Conservation (phyloP, 2,113 vertebrate species). For the Seriola rivoliana region DNA sequence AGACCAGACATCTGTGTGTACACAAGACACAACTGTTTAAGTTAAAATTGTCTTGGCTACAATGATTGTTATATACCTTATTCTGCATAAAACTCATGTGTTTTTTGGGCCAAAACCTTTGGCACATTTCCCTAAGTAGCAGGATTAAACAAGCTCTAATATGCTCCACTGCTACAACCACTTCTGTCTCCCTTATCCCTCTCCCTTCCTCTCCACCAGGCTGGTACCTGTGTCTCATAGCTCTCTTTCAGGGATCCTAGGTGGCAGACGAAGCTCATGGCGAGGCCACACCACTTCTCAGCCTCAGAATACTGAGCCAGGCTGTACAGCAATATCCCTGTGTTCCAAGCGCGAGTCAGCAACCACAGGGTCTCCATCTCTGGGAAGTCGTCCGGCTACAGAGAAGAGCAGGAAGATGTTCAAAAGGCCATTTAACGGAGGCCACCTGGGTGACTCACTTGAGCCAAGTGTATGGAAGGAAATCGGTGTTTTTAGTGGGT, state of each 20-base stretch:
- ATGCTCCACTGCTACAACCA: conserved; percentile 8
- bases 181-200: conserved; percentile 4
- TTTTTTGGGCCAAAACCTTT: background rate
- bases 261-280: conserved; percentile 88
- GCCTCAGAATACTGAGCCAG: conserved; percentile 85
- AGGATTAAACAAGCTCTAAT: conserved; percentile 2
- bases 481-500: conserved; percentile 23
- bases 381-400: conserved; percentile 85
- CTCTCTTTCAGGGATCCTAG: conserved; percentile 88
- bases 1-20: conserved; percentile 87
- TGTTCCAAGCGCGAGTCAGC: conserved; percentile 94
- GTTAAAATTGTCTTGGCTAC: background rate
- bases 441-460: conserved; percentile 52
- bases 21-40: conserved; percentile 36
- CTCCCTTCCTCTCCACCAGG: background rate
- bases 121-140: background rate
- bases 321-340: conserved; percentile 88
- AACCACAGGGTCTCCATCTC: conserved; percentile 92
- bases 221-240: conserved; percentile 89
- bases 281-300: conserved; percentile 91
- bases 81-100: background rate
- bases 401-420: conserved; percentile 49
- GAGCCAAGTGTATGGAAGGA: conserved; percentile 17
- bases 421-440: conserved; percentile 43
- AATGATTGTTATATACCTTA: background rate